Percentiles rank a stretch among this genome's conserved stretches.
phyloP scores from a whole-genome alignment of 2,113 vertebrate species.

The Austrofundulus limnaeus region DNA sequence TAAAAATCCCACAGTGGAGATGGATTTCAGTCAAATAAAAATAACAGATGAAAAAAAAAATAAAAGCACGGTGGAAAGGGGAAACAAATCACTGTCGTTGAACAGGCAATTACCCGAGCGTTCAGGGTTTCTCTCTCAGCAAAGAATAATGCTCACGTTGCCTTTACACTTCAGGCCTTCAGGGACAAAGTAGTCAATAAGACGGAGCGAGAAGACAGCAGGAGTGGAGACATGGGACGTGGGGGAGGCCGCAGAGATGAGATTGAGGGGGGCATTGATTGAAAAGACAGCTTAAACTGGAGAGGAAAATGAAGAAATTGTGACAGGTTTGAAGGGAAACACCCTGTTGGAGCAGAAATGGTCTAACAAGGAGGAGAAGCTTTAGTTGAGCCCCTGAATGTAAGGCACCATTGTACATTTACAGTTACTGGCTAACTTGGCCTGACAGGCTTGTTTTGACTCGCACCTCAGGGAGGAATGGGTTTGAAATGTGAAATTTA shows the following conservation, averaged over 20 bases:
- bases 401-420: conserved; percentile 65
- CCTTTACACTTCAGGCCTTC: conserved; percentile 13
- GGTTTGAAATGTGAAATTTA: conserved; percentile 71
- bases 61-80: background rate
- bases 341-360: conserved; percentile 33
- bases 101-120: conserved; percentile 22
- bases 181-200: conserved; percentile 45
- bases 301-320: conserved; percentile 16
- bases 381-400: conserved; percentile 49
- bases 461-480: conserved; percentile 65
- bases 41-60: conserved; percentile 3
- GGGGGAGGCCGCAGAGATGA: conserved; percentile 6
- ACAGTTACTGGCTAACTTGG: conserved; percentile 49
- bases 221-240: background rate
- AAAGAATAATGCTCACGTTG: conserved; percentile 47
- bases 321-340: conserved; percentile 31
- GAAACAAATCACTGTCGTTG: conserved; percentile 32
- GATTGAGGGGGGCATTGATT: conserved; percentile 10
- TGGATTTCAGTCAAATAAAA: conserved; percentile 16
- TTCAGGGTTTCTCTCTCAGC: conserved; percentile 14
- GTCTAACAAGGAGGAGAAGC: conserved; percentile 26
- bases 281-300: background rate
- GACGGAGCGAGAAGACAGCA: conserved; percentile 3
- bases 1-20: conserved; percentile 10
- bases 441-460: conserved; percentile 68